Evolutionary conservation across 2,113 vertebrate species (phyloP), one percentile per base, ranked within the genome.

Genomic region (Marmota flaviventris): DNA sequence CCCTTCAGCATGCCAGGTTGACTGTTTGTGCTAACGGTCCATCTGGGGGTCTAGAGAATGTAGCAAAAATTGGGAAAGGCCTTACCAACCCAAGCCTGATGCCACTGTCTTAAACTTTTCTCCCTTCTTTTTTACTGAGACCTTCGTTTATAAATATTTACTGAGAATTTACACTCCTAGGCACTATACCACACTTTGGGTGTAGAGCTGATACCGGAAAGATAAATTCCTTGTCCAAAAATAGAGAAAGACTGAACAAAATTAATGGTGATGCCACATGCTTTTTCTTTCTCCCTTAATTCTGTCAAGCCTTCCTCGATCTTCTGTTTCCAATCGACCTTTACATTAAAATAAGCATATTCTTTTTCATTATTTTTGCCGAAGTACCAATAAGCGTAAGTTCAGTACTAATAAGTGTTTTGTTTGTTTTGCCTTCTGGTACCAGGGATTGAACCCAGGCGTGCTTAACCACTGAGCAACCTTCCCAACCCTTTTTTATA

Each of bases 271-370:
- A 69, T 16, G 4, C 91, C 72, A 89, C 39, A 84, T 16, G 20
- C 79, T 85, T 42, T 82, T 88, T 87, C 87, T 92, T 8, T 89
- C 18, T 93, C 13, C 70, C 56, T 77, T 79, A 93, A 45, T 76
- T 67, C 34, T 77, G 22, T n/a, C 9, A 83, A 24, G 34, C 73
- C 48, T 85, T 92, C 8, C 27, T 87, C 90, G 72, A 20, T 87
- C 81, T 67, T n/a, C 39, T 86, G 13, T 83, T 93, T 77, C 8
- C 34, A 22, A 91, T 95, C 25, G 65, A 56, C 13, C 1, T 91
- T 72, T 94, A 87, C 4, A 84, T 95, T 95, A 85, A 93, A 92
- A 39, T 67, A 76, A 95, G 9, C 20, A 34, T 93, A 20, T 65
- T 87, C 91, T 67, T 75, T 67, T 85, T 1, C 22, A 8, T 53